phyloP scores from a whole-genome alignment of 2,113 vertebrate species.

The Misgurnus mizolepis region DNA sequence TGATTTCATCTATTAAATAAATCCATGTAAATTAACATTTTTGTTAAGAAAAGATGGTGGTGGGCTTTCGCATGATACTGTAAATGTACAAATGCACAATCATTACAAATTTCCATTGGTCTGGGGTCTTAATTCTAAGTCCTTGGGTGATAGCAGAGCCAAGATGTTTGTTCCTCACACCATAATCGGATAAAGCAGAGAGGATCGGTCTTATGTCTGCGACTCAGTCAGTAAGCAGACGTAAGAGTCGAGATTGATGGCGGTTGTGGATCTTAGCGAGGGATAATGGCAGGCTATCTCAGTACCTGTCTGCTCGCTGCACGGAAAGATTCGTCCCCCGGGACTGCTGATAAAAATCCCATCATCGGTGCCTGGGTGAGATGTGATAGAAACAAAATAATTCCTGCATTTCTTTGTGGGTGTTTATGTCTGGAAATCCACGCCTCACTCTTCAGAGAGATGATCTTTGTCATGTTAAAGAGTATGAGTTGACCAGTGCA shows the following conservation, averaged over 20 bases:
- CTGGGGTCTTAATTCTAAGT: too few relatives aligned
- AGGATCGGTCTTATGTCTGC: slow-evolving; percentile 56
- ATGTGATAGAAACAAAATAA: slow-evolving; percentile 60
- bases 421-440: slow-evolving; percentile 4
- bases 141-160: too few relatives aligned
- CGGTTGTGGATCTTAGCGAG: slow-evolving; percentile 53
- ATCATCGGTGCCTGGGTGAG: slow-evolving; percentile 62
- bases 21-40: too few relatives aligned
- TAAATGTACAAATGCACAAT: too few relatives aligned
- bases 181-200: slow-evolving; percentile 55
- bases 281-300: slow-evolving; percentile 68
- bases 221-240: slow-evolving; percentile 60
- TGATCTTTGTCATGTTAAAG: slow-evolving; percentile 42
- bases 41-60: too few relatives aligned
- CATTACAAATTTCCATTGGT: too few relatives aligned
- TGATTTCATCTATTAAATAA: too few relatives aligned
- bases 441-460: not conserved
- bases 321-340: slow-evolving; percentile 67
- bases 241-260: slow-evolving; percentile 64
- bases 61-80: too few relatives aligned
- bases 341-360: slow-evolving; percentile 68
- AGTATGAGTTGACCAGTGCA: slow-evolving; percentile 38
- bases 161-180: slow-evolving; percentile 39
- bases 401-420: not conserved
- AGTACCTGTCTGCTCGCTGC: slow-evolving; percentile 61